These are phyloP conservation scores for Hippoglossus hippoglossus DNA, from an alignment of 2,797 vertebrate genomes.

Conservation along the genomic window DNA sequence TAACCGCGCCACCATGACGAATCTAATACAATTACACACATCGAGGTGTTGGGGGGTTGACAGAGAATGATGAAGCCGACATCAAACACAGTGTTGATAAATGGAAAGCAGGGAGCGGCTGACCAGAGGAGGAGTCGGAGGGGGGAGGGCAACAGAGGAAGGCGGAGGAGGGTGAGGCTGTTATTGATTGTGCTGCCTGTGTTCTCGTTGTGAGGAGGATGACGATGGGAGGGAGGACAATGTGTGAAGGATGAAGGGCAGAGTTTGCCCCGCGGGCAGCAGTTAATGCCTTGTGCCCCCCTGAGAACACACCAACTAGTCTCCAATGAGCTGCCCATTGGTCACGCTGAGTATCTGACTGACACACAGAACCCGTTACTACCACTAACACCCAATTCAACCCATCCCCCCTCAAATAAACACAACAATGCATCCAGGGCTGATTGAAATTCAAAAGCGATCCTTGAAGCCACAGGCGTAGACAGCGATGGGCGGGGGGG, in stretches of 20 bases:
- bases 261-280: conserved; percentile 74
- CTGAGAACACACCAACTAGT: conserved; percentile 73
- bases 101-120: conserved; percentile 75
- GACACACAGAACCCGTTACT: conserved; percentile 63
- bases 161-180: conserved; percentile 41
- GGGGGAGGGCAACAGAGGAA: conserved; percentile 6
- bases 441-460: conserved; percentile 85
- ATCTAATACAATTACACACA: conserved; percentile 81
- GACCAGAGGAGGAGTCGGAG: conserved; percentile 59
- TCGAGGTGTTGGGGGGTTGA: conserved; percentile 69
- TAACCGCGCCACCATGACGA: conserved; percentile 67
- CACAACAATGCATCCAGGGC: conserved; percentile 72
- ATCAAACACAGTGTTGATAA: conserved; percentile 76
- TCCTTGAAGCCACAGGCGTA: conserved; percentile 68
- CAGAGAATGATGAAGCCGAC: conserved; percentile 80
- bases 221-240: conserved; percentile 35
- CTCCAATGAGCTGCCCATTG: conserved; percentile 72
- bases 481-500: conserved; percentile 51
- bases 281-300: conserved; percentile 77
- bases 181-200: conserved; percentile 79
- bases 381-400: conserved; percentile 19
- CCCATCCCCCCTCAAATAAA: conserved; percentile 72
- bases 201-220: conserved; percentile 57
- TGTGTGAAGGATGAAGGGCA: conserved; percentile 65
- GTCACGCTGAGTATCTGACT: conserved; percentile 78